Evolutionary conservation across 2,888 invertebrate genomes (phyloP), one percentile per base, ranked within the genome.

Genomic region (Ectemnius cavifrons): DNA sequence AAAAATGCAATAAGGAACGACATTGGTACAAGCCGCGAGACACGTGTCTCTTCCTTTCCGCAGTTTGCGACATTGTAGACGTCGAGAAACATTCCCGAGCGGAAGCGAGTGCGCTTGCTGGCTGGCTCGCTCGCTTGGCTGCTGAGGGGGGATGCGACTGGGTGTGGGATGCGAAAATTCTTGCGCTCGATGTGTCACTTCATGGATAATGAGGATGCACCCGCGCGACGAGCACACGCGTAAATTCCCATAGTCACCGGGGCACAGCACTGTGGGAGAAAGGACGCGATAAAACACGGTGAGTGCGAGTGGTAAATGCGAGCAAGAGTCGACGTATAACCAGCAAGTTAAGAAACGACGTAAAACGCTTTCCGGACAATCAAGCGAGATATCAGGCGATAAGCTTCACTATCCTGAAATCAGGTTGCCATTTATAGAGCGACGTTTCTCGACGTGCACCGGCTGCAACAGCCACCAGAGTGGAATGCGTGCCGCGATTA

Each of bases 191-290:
- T 16, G 52, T 52, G n/a, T 52, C 52, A 16, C 52, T 16, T 14
- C 1, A 16, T 47, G 67, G 58, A 59, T 81, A 83, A 83, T 80
- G 83, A 83, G 83, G 84, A 84, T 84, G 84, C 82, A 75, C 78
- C 80, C 84, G 78, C 74, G 80, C 71, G 71, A 72, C 76, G 66
- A 64, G 45, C 8, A 11, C 8, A 11, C 37, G 37, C 58, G 67
- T 74, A 64, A 66, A 67, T 79, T 77, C 77, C 72, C 77, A 45
- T 47, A 69, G 23, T 49, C n/a, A 67, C 3, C 49, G 23, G 58
- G 2, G 37, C 16, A 52, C 1, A 5, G 6, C 61, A 28, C 52
- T 67, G 62, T 65, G 74, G 71, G 60, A 59, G 62, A 37, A 37
- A 37, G 11, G 56, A n/a, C 23, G 14, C 59, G 78, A 52, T 62